phyloP scores from a whole-genome alignment of 2,797 vertebrate genomes.

The Gallirallus australis region DNA sequence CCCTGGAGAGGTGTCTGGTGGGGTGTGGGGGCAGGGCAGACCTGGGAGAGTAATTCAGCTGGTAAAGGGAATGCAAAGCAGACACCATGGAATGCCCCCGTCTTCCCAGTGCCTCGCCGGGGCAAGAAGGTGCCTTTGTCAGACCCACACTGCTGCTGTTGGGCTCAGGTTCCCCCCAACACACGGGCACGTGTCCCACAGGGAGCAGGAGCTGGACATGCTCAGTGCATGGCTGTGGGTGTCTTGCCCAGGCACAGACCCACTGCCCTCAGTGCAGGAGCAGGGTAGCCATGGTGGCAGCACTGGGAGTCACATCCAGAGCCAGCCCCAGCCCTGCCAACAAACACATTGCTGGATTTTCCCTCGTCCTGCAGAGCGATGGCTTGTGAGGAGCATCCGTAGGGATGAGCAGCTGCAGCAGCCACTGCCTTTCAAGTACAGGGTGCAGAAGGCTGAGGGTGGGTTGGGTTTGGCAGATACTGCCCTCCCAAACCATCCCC shows the following conservation, averaged over 20 bases:
- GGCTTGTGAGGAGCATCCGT: accelerated
- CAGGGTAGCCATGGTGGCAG: accelerated
- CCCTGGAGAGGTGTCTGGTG: not conserved
- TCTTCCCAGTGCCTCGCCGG: not conserved
- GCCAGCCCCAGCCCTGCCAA: not conserved
- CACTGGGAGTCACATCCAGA: accelerated
- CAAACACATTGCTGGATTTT: accelerated
- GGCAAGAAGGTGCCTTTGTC: not conserved
- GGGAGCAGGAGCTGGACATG: accelerated
- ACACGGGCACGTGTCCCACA: accelerated
- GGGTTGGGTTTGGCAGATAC: accelerated
- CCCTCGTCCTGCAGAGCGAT: accelerated
- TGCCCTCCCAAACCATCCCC: not conserved
- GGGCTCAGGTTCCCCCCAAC: accelerated
- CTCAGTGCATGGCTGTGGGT: accelerated
- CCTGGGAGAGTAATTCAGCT: not conserved
- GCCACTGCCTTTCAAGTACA: accelerated
- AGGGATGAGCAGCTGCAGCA: accelerated
- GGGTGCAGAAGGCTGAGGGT: accelerated
- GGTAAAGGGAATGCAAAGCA: not conserved
- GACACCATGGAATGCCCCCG: not conserved
- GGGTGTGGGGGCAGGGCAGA: not conserved
- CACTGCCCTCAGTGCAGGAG: accelerated
- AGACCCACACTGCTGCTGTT: accelerated
- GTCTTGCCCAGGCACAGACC: accelerated